A percentile compares a stretch with the other conserved stretches of the same genome.
Conservation (phyloP, 2,888 invertebrate genomes). For the Epinotia ramella region DNA sequence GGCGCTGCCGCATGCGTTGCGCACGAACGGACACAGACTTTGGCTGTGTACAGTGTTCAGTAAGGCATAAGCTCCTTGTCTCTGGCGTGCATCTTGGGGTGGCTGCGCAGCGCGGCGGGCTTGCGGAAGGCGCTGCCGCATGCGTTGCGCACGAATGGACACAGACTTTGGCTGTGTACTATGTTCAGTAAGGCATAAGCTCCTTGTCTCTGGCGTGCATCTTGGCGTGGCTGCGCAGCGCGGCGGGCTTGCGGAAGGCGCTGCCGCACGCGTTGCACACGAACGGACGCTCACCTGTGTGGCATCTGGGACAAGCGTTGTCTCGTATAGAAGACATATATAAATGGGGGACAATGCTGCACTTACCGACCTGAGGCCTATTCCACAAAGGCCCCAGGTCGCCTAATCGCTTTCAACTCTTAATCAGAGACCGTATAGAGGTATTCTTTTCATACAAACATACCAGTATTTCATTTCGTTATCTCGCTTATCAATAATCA, state of each 20-base stretch:
- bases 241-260: constrained; percentile 81
- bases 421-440: too few relatives aligned
- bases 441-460: too few relatives aligned
- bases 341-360: too few relatives aligned
- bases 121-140: constrained; percentile 84
- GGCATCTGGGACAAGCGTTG: constrained; percentile 13
- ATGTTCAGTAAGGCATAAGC: neutral
- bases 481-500: too few relatives aligned
- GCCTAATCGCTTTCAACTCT: too few relatives aligned
- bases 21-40: too few relatives aligned
- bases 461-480: too few relatives aligned
- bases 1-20: too few relatives aligned
- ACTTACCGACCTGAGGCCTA: too few relatives aligned
- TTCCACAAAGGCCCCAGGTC: too few relatives aligned
- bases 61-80: constrained; percentile 13
- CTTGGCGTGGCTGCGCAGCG: constrained; percentile 80
- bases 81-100: constrained; percentile 74
- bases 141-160: constrained; percentile 72
- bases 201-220: constrained; percentile 61
- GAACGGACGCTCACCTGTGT: constrained; percentile 59
- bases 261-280: constrained; percentile 78
- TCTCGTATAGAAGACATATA: too few relatives aligned
- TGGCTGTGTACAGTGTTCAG: neutral
- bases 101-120: constrained; percentile 79
- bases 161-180: too few relatives aligned